Evolutionary conservation across 2,797 vertebrate species (phyloP).

Genomic region (Sebastes oblongus): DNA sequence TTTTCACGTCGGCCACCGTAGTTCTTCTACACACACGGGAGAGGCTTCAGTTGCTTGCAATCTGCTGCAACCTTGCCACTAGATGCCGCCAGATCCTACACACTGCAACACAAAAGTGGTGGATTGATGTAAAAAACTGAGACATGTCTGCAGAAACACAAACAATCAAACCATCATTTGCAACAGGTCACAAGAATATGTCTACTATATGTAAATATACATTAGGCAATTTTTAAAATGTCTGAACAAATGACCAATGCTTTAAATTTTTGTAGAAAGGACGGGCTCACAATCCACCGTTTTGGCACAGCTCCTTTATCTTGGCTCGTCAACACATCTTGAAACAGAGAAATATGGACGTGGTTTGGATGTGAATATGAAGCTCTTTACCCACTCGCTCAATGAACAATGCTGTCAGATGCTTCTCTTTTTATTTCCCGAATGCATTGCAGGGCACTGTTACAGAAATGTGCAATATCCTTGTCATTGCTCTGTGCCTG

Average conservation of each 20-base stretch:
- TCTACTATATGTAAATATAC: background rate
- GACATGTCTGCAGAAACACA: background rate
- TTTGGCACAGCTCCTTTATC: background rate
- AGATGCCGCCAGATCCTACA: too few relatives aligned
- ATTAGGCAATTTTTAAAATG: background rate
- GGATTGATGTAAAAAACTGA: background rate
- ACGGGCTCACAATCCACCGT: background rate
- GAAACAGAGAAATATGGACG: constrained; percentile 16
- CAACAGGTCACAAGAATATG: background rate
- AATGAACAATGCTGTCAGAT: constrained; percentile 44
- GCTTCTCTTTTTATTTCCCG: constrained; percentile 57
- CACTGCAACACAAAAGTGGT: background rate
- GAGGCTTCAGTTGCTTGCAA: too few relatives aligned
- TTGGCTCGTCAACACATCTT: constrained; percentile 6
- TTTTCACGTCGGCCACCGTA: too few relatives aligned
- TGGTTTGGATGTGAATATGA: constrained; percentile 27
- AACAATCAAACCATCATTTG: background rate
- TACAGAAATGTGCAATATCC: constrained; percentile 53
- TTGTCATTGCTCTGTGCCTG: constrained; percentile 52
- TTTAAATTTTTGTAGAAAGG: background rate
- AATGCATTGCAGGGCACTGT: constrained; percentile 49
- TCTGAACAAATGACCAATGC: background rate
- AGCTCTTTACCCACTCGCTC: constrained; percentile 19
- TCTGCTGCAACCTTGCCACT: too few relatives aligned
- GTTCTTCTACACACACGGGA: too few relatives aligned